A percentile compares a stretch with the other conserved stretches of the same genome.
Evolutionary conservation across 2,797 vertebrate species (phyloP).

Genomic region (Chelonia mydas): DNA sequence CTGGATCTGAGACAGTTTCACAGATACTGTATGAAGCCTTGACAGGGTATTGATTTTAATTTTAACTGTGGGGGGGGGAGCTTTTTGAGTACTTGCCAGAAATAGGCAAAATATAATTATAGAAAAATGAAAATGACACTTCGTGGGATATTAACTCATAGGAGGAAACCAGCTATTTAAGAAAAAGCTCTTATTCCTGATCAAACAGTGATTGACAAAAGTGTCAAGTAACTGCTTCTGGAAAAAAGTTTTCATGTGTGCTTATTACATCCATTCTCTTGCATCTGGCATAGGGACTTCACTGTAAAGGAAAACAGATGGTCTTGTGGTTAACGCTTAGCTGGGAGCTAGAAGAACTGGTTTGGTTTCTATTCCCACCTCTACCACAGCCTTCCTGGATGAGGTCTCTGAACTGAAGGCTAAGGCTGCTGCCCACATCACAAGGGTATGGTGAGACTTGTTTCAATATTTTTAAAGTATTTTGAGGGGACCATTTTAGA

Average conservation of each 20-base stretch:
- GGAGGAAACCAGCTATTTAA: neutral
- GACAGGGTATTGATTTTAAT: constrained; percentile 9
- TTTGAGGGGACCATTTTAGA: neutral
- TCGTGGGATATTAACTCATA: rapidly evolving
- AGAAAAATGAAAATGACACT: neutral
- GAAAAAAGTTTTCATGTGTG: neutral
- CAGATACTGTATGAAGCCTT: neutral
- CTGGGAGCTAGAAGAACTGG: neutral
- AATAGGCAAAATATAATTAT: neutral
- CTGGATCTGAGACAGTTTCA: neutral
- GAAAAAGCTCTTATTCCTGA: neutral
- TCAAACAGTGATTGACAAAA: neutral
- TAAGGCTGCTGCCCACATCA: neutral
- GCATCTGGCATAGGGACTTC: neutral
- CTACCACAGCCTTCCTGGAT: neutral
- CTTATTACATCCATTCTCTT: neutral
- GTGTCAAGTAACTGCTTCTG: neutral
- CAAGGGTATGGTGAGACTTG: neutral
- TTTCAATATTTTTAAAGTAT: neutral
- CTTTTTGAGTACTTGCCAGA: neutral
- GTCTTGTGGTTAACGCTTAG: neutral
- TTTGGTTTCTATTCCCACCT: neutral
- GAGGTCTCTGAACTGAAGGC: neutral
- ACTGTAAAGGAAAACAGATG: neutral
- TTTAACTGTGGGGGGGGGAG: neutral